These are phyloP conservation scores for Calypte anna DNA, from an alignment of 2,113 vertebrate species.

Conservation along the genomic window DNA sequence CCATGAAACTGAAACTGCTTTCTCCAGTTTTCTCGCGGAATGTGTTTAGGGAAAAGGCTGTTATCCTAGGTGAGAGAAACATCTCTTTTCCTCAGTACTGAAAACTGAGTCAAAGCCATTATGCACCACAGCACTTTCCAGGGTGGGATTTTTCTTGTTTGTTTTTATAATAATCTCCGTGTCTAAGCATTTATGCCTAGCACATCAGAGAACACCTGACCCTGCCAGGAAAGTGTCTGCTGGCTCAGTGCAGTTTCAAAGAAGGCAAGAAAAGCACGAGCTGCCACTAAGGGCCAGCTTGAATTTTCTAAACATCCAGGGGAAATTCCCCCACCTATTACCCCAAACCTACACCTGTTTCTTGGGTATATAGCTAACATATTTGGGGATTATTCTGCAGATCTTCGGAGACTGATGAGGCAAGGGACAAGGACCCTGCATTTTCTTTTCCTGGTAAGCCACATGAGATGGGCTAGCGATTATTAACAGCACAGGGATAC, in stretches of 20 bases:
- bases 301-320: background rate
- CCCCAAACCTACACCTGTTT: background rate
- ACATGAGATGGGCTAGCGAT: background rate
- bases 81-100: background rate
- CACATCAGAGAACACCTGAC: background rate
- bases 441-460: background rate
- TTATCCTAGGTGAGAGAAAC: background rate
- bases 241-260: background rate
- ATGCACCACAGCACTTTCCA: background rate
- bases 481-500: background rate
- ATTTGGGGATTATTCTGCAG: background rate
- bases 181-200: background rate
- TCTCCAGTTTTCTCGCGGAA: background rate
- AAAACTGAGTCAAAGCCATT: background rate
- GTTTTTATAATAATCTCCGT: background rate
- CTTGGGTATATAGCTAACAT: background rate
- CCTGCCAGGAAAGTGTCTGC: rapidly evolving
- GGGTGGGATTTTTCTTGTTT: background rate
- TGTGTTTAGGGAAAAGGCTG: background rate
- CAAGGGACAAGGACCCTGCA: background rate
- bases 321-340: background rate
- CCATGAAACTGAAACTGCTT: background rate
- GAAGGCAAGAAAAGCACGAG: background rate
- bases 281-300: background rate
- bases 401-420: background rate